phyloP scores from a whole-genome alignment of 2,113 vertebrate genomes.

The Rattus rattus region DNA sequence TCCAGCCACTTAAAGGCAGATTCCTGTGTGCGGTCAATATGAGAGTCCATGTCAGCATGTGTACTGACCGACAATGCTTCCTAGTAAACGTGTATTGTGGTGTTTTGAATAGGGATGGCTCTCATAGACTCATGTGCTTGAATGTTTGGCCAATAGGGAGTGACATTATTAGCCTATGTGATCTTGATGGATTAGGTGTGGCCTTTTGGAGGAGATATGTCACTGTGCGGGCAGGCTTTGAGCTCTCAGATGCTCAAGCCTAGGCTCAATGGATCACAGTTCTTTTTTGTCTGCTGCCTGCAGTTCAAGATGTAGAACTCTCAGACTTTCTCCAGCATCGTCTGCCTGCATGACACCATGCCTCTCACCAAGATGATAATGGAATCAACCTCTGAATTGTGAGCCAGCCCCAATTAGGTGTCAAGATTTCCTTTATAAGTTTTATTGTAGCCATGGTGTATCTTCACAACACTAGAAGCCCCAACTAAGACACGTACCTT shows the following conservation, averaged over 20 bases:
- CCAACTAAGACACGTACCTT: background rate
- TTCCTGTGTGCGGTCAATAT: constrained; percentile 79
- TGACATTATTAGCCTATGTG: background rate
- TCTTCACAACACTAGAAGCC: background rate
- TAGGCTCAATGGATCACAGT: background rate
- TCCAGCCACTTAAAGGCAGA: constrained; percentile 77
- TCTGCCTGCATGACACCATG: background rate
- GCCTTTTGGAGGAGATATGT: background rate
- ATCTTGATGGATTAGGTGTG: background rate
- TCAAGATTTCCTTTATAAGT: background rate
- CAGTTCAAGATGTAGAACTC: background rate
- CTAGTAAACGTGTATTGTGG: constrained; percentile 76
- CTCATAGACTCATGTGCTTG: background rate
- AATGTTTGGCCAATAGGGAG: background rate
- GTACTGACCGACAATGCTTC: constrained; percentile 64
- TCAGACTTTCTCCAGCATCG: background rate
- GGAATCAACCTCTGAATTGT: background rate
- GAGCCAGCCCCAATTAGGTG: background rate
- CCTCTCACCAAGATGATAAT: background rate
- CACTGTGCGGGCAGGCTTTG: background rate
- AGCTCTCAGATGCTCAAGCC: background rate
- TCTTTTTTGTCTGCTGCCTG: background rate
- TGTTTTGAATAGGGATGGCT: background rate
- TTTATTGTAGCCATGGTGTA: background rate
- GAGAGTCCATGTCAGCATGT: constrained; percentile 56